phyloP scores from a whole-genome alignment of 2,888 invertebrate species.

The Cristatella mucedo region DNA sequence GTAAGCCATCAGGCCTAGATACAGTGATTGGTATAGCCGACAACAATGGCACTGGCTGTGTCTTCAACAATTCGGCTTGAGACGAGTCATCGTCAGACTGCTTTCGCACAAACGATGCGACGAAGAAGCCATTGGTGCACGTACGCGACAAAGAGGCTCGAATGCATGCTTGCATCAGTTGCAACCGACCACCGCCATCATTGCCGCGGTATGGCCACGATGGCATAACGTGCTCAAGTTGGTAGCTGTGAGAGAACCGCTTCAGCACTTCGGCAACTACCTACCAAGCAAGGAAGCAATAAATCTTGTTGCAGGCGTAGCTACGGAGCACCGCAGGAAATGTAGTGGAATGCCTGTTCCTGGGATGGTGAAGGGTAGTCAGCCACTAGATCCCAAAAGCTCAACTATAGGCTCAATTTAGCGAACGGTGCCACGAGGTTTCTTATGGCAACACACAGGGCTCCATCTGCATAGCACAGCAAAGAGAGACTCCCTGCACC shows the following conservation, averaged over 20 bases:
- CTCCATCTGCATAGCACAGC: not conserved
- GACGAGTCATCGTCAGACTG: no score
- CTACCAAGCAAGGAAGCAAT: conserved; percentile 5
- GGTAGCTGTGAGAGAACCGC: conserved; percentile 29
- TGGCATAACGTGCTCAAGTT: conserved; percentile 31
- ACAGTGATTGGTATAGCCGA: no score
- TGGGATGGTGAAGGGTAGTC: no score
- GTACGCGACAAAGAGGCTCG: conserved; percentile 60
- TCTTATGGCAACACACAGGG: not conserved
- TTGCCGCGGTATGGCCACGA: conserved; percentile 22
- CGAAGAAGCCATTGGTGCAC: conserved; percentile 80
- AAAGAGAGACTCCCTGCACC: no score
- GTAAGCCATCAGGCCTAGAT: no score
- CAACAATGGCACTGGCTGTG: no score
- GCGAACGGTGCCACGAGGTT: not conserved
- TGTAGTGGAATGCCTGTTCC: no score
- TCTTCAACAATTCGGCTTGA: no score
- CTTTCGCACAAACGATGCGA: conserved; percentile 61
- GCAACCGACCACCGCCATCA: conserved; percentile 26
- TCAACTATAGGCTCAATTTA: not conserved
- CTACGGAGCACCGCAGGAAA: no score
- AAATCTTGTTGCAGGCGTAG: no score
- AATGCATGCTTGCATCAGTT: conserved; percentile 49
- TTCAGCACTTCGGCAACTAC: conserved; percentile 60
- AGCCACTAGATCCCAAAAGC: no score